Conservation (phyloP, 1,140 invertebrate species). For the Saxidomus purpurata region DNA sequence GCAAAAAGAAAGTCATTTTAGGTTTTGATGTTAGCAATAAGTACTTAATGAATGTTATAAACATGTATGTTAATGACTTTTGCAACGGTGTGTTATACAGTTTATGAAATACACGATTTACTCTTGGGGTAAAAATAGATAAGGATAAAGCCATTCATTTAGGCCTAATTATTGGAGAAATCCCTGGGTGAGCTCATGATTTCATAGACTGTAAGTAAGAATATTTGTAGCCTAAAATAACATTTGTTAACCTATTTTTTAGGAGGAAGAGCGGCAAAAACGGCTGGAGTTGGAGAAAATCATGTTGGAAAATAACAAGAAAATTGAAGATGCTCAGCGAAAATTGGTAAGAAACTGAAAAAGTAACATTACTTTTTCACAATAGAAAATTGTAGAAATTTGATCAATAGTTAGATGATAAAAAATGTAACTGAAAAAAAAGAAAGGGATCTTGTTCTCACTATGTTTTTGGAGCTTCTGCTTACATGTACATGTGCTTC, state of each 20-base stretch:
- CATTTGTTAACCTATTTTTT: constrained; percentile 80
- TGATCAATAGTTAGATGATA: no score
- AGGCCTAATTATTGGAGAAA: not conserved
- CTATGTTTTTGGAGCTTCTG: no score
- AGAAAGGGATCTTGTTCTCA: no score
- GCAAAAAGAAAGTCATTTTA: no score
- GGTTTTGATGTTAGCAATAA: no score
- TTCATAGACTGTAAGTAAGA: not conserved
- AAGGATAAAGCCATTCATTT: no score
- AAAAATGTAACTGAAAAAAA: no score
- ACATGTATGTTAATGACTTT: no score
- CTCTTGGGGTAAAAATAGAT: not conserved
- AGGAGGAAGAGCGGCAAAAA: constrained; percentile 98
- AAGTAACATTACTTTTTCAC: no score
- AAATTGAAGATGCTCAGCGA: constrained; percentile 98
- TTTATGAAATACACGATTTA: constrained; percentile 3
- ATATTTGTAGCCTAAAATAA: not conserved
- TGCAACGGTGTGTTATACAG: not conserved
- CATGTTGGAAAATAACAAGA: constrained; percentile 98
- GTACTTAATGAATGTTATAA: no score
- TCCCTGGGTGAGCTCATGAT: not conserved
- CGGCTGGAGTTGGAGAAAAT: constrained; percentile 97
- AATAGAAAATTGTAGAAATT: no score
- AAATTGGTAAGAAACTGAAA: constrained; percentile 96
- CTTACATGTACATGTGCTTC: no score